phyloP scores from a whole-genome alignment of 2,797 vertebrate species.

The Rhincodon typus region DNA sequence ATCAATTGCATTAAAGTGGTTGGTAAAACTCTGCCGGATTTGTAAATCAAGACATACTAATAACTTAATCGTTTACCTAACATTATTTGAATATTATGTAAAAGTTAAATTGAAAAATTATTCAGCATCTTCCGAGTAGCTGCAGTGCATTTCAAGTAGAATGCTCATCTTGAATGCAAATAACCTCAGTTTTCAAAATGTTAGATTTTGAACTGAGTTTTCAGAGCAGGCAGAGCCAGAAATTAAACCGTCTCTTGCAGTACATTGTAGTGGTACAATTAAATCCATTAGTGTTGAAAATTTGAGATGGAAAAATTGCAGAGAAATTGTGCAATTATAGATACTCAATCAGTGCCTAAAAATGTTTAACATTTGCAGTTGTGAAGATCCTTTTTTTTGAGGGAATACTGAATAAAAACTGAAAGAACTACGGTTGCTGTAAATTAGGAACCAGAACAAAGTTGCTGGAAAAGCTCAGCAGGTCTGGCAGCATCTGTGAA shows the following conservation, averaged over 20 bases:
- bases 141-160: neutral
- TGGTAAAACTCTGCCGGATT: neutral
- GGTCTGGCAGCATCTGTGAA: too few relatives aligned
- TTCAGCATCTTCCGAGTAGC: neutral
- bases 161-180: neutral
- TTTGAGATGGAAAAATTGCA: neutral
- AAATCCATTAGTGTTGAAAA: neutral
- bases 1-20: neutral
- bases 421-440: too few relatives aligned
- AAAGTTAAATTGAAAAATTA: neutral
- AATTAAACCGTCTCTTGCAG: neutral
- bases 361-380: neutral
- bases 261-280: neutral
- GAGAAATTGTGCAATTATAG: neutral
- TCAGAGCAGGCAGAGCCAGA: neutral
- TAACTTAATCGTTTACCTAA: neutral
- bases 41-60: neutral
- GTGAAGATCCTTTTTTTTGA: neutral
- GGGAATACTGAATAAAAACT: too few relatives aligned
- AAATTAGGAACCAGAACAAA: too few relatives aligned
- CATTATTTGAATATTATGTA: neutral
- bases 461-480: too few relatives aligned
- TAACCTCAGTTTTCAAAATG: neutral
- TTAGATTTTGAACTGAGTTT: neutral
- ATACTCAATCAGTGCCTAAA: neutral